These are phyloP conservation scores for Melanotaenia pygmaea DNA, from an alignment of 2,797 vertebrate species.

Conservation along the genomic window DNA sequence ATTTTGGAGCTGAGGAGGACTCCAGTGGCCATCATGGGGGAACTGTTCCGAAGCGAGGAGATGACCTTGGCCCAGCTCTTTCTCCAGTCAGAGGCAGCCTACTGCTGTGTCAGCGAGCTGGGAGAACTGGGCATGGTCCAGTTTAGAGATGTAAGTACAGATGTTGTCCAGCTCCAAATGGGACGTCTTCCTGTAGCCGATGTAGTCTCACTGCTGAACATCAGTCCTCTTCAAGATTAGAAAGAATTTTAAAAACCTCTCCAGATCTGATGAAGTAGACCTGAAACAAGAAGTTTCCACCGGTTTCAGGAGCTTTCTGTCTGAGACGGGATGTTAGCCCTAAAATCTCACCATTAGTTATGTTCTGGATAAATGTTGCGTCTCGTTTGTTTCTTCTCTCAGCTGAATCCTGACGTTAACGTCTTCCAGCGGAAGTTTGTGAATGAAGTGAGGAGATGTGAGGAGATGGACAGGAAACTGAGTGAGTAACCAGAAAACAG, in stretches of 20 bases:
- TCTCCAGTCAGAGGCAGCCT: constrained; percentile 95
- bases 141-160: constrained; percentile 93
- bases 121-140: constrained; percentile 98
- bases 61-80: constrained; percentile 98
- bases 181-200: too few relatives aligned
- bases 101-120: constrained; percentile 97
- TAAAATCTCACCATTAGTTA: neutral
- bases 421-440: constrained; percentile 99
- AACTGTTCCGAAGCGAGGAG: constrained; percentile 95
- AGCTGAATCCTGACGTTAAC: constrained; percentile 97
- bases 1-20: constrained; percentile 14
- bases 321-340: too few relatives aligned
- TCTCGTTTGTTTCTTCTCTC: constrained; percentile 18
- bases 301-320: too few relatives aligned
- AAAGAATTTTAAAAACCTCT: too few relatives aligned
- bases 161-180: neutral
- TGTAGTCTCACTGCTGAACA: neutral
- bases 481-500: constrained; percentile 82
- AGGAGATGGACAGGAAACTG: constrained; percentile 98
- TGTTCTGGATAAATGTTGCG: neutral
- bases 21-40: constrained; percentile 86
- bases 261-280: too few relatives aligned
- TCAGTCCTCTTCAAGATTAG: too few relatives aligned
- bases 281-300: too few relatives aligned
- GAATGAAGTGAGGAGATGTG: constrained; percentile 96